Evolutionary conservation across 2,113 vertebrate species (phyloP).

Genomic region (Bambusicola thoracicus): DNA sequence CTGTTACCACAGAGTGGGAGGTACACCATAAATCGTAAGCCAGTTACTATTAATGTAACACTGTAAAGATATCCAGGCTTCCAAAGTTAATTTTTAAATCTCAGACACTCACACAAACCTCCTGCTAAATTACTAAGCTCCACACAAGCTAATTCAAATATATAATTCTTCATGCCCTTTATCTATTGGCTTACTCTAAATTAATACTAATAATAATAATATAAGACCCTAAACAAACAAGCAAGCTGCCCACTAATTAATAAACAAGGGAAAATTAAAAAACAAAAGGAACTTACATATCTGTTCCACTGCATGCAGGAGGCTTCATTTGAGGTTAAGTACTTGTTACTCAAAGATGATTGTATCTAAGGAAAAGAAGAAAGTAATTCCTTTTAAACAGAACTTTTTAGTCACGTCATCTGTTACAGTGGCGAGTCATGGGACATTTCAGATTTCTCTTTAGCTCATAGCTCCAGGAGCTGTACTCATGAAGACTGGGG

Average conservation of each 20-base stretch:
- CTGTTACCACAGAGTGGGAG: background rate
- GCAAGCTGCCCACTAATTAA: background rate
- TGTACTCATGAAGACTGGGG: background rate
- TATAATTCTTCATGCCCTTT: background rate
- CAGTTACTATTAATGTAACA: conserved; percentile 8
- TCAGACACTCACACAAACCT: background rate
- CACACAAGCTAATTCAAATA: background rate
- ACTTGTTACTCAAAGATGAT: conserved; percentile 18
- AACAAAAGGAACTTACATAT: conserved; percentile 48
- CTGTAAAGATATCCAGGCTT: conserved; percentile 11
- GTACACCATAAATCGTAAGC: background rate
- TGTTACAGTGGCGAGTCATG: background rate
- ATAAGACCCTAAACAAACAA: background rate
- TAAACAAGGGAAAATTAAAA: background rate
- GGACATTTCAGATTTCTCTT: background rate
- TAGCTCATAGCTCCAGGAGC: background rate
- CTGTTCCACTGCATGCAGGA: background rate
- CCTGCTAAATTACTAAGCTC: background rate
- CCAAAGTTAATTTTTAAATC: background rate
- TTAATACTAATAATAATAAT: background rate
- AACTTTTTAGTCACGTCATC: background rate
- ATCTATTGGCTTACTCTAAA: background rate
- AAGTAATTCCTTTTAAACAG: background rate
- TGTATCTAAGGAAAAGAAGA: conserved; percentile 40
- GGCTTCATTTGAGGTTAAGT: conserved; percentile 47